phyloP scores from a whole-genome alignment of 2,797 vertebrate species.

The Telmatherina bonti region DNA sequence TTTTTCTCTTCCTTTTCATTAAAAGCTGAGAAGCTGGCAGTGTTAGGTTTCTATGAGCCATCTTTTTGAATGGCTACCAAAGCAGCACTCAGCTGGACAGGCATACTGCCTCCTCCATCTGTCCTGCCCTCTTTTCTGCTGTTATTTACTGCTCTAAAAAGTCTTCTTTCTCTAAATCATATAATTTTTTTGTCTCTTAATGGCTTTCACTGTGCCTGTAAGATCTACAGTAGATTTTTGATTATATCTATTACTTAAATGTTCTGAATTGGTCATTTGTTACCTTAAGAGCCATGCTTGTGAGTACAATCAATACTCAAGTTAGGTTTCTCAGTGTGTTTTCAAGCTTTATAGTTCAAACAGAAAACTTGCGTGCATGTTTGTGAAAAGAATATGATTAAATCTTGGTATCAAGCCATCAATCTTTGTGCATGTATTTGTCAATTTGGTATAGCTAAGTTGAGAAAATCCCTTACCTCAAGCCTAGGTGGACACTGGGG shows the following conservation, averaged over 20 bases:
- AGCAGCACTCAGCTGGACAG: constrained; percentile 66
- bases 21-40: constrained; percentile 54
- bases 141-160: constrained; percentile 55
- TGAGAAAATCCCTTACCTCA: too few species aligned
- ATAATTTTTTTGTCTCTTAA: constrained; percentile 24
- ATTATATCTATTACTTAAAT: not conserved
- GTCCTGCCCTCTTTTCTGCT: constrained; percentile 63
- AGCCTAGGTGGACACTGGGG: too few species aligned
- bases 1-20: constrained; percentile 5
- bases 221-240: constrained; percentile 8
- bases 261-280: constrained; percentile 1
- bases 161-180: constrained; percentile 41
- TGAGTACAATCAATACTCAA: constrained; percentile 4
- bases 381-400: constrained; percentile 8
- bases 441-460: too few species aligned
- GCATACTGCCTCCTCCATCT: constrained; percentile 69
- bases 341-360: not conserved
- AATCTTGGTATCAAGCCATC: too few species aligned
- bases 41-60: constrained; percentile 57
- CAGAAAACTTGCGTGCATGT: not conserved
- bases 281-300: constrained; percentile 12
- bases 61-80: constrained; percentile 70
- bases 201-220: not conserved
- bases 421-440: too few species aligned
- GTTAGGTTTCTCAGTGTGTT: too few species aligned